These are phyloP conservation scores for Steatornis caripensis DNA, from an alignment of 2,113 vertebrate genomes.

Conservation along the genomic window DNA sequence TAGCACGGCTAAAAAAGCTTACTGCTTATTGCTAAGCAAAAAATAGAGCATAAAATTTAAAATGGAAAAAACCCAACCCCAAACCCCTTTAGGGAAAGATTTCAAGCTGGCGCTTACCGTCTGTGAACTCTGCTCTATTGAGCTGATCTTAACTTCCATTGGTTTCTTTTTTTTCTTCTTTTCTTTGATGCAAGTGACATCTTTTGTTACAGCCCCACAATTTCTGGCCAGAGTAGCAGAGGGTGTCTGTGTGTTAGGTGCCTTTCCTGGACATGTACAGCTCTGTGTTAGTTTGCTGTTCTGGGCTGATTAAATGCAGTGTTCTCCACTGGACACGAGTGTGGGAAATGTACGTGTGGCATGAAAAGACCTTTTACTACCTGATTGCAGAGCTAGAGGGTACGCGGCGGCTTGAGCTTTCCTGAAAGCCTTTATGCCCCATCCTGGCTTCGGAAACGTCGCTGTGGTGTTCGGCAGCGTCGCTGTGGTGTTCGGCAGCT, in stretches of 20 bases:
- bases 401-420: fast-evolving
- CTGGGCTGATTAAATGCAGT: background rate
- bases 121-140: background rate
- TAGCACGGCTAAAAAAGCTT: background rate
- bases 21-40: background rate
- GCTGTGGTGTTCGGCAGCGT: fast-evolving
- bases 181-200: background rate
- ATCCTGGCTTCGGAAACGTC: background rate
- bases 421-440: background rate
- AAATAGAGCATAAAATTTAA: background rate
- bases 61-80: background rate
- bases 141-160: background rate
- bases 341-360: background rate
- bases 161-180: background rate
- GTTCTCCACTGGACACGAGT: background rate
- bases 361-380: background rate
- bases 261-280: fast-evolving
- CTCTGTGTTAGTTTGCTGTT: background rate
- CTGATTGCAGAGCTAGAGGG: background rate
- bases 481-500: fast-evolving
- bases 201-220: fast-evolving
- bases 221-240: background rate
- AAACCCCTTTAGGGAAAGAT: background rate
- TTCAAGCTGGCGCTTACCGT: background rate
- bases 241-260: background rate